Evolutionary conservation across 2,888 invertebrate genomes (phyloP).

Genomic region (Lithophane semibrunnea): DNA sequence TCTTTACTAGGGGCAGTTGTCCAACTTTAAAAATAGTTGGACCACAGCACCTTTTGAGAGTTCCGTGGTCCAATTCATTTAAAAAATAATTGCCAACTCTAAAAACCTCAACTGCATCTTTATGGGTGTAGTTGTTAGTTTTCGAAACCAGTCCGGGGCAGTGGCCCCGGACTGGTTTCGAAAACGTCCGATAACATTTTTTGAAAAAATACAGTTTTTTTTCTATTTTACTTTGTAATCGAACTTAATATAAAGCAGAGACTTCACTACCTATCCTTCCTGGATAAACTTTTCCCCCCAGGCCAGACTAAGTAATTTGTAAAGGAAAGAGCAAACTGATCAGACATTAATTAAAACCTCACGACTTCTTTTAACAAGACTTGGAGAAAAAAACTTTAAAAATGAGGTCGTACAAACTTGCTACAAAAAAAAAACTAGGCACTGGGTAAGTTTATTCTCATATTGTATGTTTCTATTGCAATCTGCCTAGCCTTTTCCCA

Average conservation of each 20-base stretch:
- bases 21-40: too few relatives aligned
- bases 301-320: not conserved
- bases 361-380: slow-evolving; percentile 10
- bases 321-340: slow-evolving; percentile 16
- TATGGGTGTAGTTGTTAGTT: too few relatives aligned
- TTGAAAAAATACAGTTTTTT: not conserved
- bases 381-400: slow-evolving; percentile 3
- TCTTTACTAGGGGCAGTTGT: too few relatives aligned
- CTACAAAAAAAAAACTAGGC: not conserved
- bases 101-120: too few relatives aligned
- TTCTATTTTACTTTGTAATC: not conserved
- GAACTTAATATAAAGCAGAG: not conserved
- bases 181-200: not conserved
- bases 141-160: too few relatives aligned
- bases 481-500: too few relatives aligned
- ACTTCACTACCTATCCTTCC: not conserved
- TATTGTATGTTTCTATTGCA: too few relatives aligned
- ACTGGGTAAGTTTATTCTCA: not conserved
- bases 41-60: too few relatives aligned
- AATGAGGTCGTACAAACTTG: not conserved
- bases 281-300: not conserved
- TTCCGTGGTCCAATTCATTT: too few relatives aligned
- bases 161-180: too few relatives aligned
- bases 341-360: slow-evolving; percentile 31
- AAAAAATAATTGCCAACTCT: too few relatives aligned